A percentile compares a stretch with the other conserved stretches of the same genome.
Evolutionary conservation across 2,113 vertebrate species (phyloP).

Genomic region (Tonatia bakeri): DNA sequence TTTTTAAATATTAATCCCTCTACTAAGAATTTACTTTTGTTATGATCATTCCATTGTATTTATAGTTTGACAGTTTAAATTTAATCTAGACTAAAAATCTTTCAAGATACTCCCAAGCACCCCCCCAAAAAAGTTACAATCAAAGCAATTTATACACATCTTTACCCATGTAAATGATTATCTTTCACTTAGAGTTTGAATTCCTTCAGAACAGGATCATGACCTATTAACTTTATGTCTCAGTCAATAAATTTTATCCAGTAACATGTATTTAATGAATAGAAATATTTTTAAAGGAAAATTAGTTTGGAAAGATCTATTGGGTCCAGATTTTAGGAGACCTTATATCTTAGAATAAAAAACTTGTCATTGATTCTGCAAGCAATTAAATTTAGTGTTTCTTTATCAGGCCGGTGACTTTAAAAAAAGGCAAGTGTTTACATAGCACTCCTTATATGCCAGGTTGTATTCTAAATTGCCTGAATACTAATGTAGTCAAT

Average conservation of each 20-base stretch:
- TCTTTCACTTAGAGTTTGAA: background rate
- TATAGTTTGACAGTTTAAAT: background rate
- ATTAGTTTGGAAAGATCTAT: background rate
- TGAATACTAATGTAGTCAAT: background rate
- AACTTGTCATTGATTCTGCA: background rate
- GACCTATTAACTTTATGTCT: background rate
- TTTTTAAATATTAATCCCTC: background rate
- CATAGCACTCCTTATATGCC: background rate
- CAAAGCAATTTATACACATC: background rate
- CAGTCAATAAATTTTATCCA: background rate
- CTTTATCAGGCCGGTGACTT: background rate
- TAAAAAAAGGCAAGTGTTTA: background rate
- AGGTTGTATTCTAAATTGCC: background rate
- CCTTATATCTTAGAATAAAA: background rate
- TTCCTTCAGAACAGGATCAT: background rate
- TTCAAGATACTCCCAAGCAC: background rate
- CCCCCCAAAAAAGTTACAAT: background rate
- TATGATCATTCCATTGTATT: background rate
- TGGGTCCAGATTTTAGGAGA: background rate
- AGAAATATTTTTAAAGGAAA: background rate
- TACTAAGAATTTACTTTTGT: background rate
- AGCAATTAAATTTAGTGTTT: background rate
- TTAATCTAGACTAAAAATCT: background rate
- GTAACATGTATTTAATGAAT: background rate
- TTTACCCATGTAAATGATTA: background rate